phyloP scores from a whole-genome alignment of 2,888 invertebrate genomes.

The Scaptodrosophila latifasciaeformis region DNA sequence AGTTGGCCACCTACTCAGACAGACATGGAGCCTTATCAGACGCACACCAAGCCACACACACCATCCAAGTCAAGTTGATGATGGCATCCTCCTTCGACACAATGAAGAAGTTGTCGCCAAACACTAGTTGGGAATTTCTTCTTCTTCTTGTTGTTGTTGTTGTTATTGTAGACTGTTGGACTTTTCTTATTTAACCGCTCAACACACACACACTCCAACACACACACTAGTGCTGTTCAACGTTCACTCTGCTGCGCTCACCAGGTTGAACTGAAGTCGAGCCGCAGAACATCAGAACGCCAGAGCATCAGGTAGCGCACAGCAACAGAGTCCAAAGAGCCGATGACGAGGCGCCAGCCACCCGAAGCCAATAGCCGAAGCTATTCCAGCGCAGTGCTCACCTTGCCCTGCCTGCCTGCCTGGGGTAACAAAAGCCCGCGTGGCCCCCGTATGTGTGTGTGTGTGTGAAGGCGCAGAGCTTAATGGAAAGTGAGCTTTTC shows the following conservation, averaged over 20 bases:
- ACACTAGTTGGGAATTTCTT: slow-evolving; percentile 54
- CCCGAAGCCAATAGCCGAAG: slow-evolving; percentile 10
- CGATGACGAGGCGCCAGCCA: slow-evolving; percentile 2
- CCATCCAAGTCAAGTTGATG: too few species aligned
- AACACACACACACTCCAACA: too few species aligned
- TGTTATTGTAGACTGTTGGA: slow-evolving; percentile 50
- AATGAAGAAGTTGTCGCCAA: slow-evolving; percentile 35
- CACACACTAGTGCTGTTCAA: slow-evolving; percentile 31
- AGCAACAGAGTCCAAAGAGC: slow-evolving; percentile 9
- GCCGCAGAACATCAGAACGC: slow-evolving; percentile 9
- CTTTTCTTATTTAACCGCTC: slow-evolving; percentile 73
- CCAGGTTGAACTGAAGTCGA: slow-evolving; percentile 70
- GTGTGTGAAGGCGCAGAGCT: background rate
- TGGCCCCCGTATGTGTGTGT: background rate
- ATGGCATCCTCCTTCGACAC: too few species aligned
- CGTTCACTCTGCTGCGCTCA: slow-evolving; percentile 69
- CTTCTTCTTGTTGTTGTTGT: slow-evolving; percentile 50
- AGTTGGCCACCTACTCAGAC: slow-evolving; percentile 15
- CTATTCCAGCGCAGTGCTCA: slow-evolving; percentile 36
- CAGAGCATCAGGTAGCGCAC: slow-evolving; percentile 68
- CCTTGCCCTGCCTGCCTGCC: slow-evolving; percentile 19
- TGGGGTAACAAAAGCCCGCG: slow-evolving; percentile 50
- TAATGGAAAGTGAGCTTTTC: background rate
- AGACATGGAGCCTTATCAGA: too few species aligned
- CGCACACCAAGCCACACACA: too few species aligned